These are phyloP conservation scores for Nemotelus nigrinus DNA, from an alignment of 2,888 invertebrate genomes.

Conservation along the genomic window DNA sequence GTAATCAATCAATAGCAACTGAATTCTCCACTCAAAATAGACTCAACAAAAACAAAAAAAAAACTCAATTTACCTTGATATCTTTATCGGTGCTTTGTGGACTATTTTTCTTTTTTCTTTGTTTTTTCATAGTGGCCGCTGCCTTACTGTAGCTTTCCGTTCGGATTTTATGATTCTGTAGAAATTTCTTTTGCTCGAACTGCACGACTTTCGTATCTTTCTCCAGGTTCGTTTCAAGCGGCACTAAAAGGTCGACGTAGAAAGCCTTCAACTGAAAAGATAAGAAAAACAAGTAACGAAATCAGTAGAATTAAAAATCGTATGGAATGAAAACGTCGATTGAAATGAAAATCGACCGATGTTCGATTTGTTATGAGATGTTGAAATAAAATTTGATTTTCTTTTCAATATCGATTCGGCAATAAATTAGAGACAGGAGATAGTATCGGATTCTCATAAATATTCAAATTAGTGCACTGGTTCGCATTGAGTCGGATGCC, in stretches of 20 bases:
- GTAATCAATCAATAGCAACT: too few species aligned
- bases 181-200: constrained; percentile 92
- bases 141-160: constrained; percentile 93
- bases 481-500: not conserved
- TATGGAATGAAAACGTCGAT: not conserved
- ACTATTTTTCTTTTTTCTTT: constrained; percentile 87
- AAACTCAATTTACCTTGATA: constrained; percentile 73
- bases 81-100: constrained; percentile 90
- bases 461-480: constrained; percentile 34
- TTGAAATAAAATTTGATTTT: not conserved
- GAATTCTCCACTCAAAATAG: too few species aligned
- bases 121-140: constrained; percentile 89
- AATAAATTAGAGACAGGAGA: too few species aligned
- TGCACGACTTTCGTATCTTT: constrained; percentile 87
- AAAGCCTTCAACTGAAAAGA: constrained; percentile 87
- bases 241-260: constrained; percentile 91
- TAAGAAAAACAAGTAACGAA: constrained; percentile 43
- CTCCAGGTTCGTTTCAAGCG: constrained; percentile 91
- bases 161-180: constrained; percentile 91
- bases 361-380: not conserved
- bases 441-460: constrained; percentile 3
- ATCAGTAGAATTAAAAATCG: constrained; percentile 5
- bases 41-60: too few species aligned
- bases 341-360: not conserved
- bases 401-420: too few species aligned